Evolutionary conservation across 2,888 invertebrate genomes (phyloP).

Genomic region (Leptogaster cylindrica): DNA sequence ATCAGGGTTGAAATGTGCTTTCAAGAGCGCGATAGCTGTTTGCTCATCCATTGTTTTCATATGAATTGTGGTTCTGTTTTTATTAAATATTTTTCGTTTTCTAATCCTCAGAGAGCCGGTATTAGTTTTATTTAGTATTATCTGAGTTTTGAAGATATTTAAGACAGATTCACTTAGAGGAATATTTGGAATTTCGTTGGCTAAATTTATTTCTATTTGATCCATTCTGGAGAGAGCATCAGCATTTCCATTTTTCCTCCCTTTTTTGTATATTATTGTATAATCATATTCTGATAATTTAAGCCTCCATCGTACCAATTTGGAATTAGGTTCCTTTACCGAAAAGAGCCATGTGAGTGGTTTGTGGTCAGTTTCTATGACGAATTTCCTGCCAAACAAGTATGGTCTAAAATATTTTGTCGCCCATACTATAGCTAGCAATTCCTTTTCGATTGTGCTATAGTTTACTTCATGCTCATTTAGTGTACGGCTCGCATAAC

Average conservation of each 20-base stretch:
- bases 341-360: background rate
- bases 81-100: slow-evolving; percentile 8
- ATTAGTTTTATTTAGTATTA: background rate
- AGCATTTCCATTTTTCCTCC: slow-evolving; percentile 45
- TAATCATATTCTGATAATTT: slow-evolving; percentile 27
- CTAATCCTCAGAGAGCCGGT: background rate
- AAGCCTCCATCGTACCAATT: background rate
- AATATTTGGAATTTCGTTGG: background rate
- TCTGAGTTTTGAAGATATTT: slow-evolving; percentile 1
- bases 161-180: background rate
- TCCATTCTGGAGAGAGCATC: slow-evolving; percentile 43
- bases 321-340: too few relatives aligned
- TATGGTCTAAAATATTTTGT: background rate
- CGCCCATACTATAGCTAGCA: too few relatives aligned
- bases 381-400: background rate
- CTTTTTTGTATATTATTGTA: background rate
- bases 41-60: background rate
- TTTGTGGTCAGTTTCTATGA: background rate
- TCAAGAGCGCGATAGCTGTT: background rate
- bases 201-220: background rate
- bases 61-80: background rate
- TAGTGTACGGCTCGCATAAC: too few relatives aligned
- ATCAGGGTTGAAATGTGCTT: background rate
- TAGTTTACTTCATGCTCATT: slow-evolving; percentile 50
- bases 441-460: slow-evolving; percentile 21